phyloP scores from a whole-genome alignment of 1,140 invertebrate genomes.

The Samia ricini region DNA sequence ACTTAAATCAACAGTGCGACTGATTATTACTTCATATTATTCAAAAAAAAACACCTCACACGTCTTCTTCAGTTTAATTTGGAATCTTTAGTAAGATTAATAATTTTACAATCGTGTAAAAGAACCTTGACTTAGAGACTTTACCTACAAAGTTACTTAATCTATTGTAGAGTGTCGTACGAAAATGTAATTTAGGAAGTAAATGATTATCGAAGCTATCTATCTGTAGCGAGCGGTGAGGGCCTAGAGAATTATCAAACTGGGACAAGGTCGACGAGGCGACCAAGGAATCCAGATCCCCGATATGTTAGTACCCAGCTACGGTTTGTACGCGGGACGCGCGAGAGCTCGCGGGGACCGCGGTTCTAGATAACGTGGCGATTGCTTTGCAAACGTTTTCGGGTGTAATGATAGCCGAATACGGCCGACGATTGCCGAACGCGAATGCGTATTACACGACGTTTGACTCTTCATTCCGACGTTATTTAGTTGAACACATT shows the following conservation, averaged over 20 bases:
- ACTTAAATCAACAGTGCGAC: no score
- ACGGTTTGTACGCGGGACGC: not conserved
- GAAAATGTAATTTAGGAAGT: not conserved
- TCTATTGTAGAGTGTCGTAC: not conserved
- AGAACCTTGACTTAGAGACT: not conserved
- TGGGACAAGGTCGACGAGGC: not conserved
- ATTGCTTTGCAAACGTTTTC: not conserved
- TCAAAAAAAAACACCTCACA: no score
- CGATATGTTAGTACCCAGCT: not conserved
- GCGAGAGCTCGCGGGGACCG: not conserved
- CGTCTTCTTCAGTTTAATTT: no score
- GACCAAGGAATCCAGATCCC: not conserved
- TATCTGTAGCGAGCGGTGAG: not conserved
- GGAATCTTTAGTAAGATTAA: no score
- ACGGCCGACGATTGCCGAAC: no score
- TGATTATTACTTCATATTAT: no score
- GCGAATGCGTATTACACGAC: no score
- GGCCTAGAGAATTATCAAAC: not conserved
- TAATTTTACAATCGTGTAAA: no score
- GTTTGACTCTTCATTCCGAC: no score
- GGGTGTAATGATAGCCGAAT: no score
- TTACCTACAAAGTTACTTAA: not conserved
- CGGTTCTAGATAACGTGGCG: not conserved
- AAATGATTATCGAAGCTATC: not conserved
- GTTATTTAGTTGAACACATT: no score